Percentiles rank a stretch among this genome's conserved stretches.
Evolutionary conservation across 2,888 invertebrate genomes (phyloP).

Genomic region (Ophion ventricosus): DNA sequence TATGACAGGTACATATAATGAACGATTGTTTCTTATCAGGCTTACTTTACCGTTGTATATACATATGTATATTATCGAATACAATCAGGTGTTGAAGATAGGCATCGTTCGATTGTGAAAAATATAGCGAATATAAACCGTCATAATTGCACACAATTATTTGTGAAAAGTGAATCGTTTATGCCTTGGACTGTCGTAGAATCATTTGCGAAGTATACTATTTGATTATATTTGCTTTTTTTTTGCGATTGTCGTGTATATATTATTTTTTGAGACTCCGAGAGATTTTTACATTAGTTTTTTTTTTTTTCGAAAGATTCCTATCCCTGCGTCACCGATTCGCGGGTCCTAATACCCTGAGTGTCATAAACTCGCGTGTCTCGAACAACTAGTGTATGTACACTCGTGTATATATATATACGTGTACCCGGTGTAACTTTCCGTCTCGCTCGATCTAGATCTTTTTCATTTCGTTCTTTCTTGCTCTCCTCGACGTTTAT

Average conservation of each 20-base stretch:
- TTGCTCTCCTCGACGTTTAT: slow-evolving; percentile 13
- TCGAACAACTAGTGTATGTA: slow-evolving; percentile 19
- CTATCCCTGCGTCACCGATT: slow-evolving; percentile 21
- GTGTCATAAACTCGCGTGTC: slow-evolving; percentile 50
- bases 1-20: neutral
- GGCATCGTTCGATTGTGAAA: neutral
- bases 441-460: slow-evolving; percentile 53
- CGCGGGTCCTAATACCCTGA: slow-evolving; percentile 37
- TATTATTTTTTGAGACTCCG: too few relatives aligned
- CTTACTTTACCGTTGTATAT: neutral
- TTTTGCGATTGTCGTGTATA: too few relatives aligned
- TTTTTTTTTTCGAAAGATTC: neutral
- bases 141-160: neutral
- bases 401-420: slow-evolving; percentile 11
- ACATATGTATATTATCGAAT: neutral
- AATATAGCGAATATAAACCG: neutral
- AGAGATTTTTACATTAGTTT: neutral
- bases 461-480: slow-evolving; percentile 47
- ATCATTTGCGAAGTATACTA: too few relatives aligned
- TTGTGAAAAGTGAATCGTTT: too few relatives aligned
- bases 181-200: too few relatives aligned
- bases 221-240: too few relatives aligned
- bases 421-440: slow-evolving; percentile 30
- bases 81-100: neutral
- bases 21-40: neutral